phyloP scores from a whole-genome alignment of 2,113 vertebrate genomes.

The Mesoclemmys tuberculata region DNA sequence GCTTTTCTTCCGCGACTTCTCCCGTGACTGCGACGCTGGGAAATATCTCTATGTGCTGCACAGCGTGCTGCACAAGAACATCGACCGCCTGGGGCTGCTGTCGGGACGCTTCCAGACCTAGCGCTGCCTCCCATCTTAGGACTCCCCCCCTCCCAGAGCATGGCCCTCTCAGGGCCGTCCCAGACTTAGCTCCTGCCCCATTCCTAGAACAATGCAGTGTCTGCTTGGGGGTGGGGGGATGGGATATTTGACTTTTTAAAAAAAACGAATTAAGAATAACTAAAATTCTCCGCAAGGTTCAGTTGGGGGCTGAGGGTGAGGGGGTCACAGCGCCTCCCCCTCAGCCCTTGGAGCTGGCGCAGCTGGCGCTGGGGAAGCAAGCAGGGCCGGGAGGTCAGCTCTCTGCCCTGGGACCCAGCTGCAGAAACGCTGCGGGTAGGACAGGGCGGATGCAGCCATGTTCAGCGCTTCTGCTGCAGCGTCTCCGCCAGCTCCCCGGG shows the following conservation, averaged over 20 bases:
- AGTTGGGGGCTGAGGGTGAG: background rate
- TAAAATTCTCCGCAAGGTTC: background rate
- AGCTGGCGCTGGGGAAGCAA: background rate
- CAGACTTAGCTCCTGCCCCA: background rate
- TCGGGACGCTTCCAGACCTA: conserved; percentile 89
- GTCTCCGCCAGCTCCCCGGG: background rate
- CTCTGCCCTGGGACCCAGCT: background rate
- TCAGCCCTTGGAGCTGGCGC: too few species aligned
- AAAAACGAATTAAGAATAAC: too few species aligned
- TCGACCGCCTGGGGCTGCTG: conserved; percentile 88
- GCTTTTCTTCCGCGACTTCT: conserved; percentile 90
- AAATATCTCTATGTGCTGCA: conserved; percentile 90
- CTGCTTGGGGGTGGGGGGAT: background rate
- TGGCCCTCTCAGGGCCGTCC: background rate
- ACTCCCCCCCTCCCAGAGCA: background rate
- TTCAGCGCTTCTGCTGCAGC: background rate
- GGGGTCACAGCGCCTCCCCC: background rate
- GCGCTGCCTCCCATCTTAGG: background rate
- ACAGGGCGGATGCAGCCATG: background rate
- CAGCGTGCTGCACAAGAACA: conserved; percentile 93
- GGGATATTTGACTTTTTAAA: background rate
- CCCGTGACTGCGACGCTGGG: conserved; percentile 85
- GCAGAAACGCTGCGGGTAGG: background rate
- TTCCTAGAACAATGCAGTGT: too few species aligned
- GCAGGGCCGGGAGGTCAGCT: background rate